These are phyloP conservation scores for Macquaria ambigua DNA, from an alignment of 2,113 vertebrate species.

Conservation along the genomic window DNA sequence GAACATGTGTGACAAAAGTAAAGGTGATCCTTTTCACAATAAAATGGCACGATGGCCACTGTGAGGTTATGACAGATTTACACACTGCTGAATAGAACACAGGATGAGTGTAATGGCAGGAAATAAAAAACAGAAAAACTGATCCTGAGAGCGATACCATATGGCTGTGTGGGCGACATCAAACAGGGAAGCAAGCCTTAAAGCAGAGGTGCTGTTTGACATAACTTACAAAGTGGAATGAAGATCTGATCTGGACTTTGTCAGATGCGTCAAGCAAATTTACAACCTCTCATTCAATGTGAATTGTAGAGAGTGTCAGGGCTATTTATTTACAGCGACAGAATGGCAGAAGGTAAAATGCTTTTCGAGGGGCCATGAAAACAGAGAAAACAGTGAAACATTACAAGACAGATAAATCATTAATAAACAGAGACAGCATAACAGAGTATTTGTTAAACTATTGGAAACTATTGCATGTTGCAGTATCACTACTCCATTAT, in stretches of 20 bases:
- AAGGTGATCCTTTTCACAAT: constrained; percentile 48
- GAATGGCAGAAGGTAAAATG: constrained; percentile 51
- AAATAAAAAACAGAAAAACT: constrained; percentile 63
- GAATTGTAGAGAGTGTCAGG: constrained; percentile 41
- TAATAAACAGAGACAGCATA: not conserved
- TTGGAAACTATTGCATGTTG: constrained; percentile 1
- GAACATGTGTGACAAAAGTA: constrained; percentile 22
- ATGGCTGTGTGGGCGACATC: constrained; percentile 74
- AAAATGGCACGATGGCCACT: constrained; percentile 32
- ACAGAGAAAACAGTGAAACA: constrained; percentile 41
- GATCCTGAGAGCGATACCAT: constrained; percentile 69
- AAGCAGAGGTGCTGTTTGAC: constrained; percentile 74
- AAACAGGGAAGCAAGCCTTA: constrained; percentile 62
- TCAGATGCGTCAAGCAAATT: constrained; percentile 66
- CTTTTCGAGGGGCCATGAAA: constrained; percentile 18
- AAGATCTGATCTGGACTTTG: constrained; percentile 73
- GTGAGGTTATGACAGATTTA: constrained; percentile 72
- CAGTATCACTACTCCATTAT: not conserved
- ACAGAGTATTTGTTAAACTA: constrained; percentile 1
- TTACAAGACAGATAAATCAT: constrained; percentile 33
- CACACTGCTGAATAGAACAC: constrained; percentile 55
- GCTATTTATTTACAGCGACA: constrained; percentile 50
- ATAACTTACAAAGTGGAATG: constrained; percentile 73
- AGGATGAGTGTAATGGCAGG: constrained; percentile 60
- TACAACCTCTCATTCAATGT: constrained; percentile 53